Conservation (phyloP, 2,797 vertebrate genomes). For the Toxotes lorentzi region DNA sequence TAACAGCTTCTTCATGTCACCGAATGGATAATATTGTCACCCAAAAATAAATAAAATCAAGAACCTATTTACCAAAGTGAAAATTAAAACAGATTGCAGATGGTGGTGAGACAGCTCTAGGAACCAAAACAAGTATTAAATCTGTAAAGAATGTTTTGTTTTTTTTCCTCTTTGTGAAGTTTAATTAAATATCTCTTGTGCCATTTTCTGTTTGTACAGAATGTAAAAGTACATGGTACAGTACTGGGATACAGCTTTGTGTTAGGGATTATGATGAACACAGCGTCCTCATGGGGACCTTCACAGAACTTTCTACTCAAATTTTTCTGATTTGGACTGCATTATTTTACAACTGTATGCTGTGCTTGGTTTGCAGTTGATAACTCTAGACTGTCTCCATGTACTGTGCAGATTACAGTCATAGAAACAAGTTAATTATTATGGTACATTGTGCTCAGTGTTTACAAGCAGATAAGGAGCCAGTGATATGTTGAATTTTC, state of each 20-base stretch:
- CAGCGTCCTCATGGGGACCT: conserved; percentile 18
- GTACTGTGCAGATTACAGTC: background rate
- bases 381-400: background rate
- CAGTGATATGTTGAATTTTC: conserved; percentile 14
- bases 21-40: too few relatives aligned
- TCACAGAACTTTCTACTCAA: too few relatives aligned
- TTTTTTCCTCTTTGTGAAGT: too few relatives aligned
- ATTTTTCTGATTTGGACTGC: conserved; percentile 13
- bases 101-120: too few relatives aligned
- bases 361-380: background rate
- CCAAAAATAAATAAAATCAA: too few relatives aligned
- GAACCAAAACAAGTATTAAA: too few relatives aligned
- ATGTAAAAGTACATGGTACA: background rate
- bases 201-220: background rate
- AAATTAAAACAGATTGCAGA: too few relatives aligned
- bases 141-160: too few relatives aligned
- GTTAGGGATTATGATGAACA: background rate
- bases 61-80: too few relatives aligned
- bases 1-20: too few relatives aligned
- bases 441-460: conserved; percentile 77
- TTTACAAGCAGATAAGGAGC: conserved; percentile 55
- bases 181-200: background rate
- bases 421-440: conserved; percentile 58
- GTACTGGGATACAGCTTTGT: background rate
- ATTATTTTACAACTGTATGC: background rate